Conservation (phyloP, 2,113 vertebrate species). For the Chlamydotis undulata region DNA sequence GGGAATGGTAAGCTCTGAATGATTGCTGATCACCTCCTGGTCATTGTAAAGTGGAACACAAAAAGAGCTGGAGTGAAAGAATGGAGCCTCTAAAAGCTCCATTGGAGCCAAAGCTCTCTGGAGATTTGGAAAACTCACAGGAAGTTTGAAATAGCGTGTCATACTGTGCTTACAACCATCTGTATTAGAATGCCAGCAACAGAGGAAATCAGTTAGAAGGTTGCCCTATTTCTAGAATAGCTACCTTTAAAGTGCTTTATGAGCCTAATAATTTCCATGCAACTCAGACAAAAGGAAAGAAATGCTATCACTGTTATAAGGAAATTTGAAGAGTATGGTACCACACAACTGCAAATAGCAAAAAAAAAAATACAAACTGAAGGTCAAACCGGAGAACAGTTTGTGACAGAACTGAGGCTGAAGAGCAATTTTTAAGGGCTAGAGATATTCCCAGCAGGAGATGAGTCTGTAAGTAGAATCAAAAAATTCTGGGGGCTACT, state of each 20-base stretch:
- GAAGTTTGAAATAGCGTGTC: constrained; percentile 36
- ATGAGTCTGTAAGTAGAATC: background rate
- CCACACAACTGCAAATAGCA: background rate
- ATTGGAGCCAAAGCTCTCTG: constrained; percentile 14
- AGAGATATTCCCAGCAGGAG: background rate
- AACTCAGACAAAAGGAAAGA: background rate
- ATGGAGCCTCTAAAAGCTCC: constrained; percentile 1
- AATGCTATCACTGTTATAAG: background rate
- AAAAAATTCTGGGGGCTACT: background rate
- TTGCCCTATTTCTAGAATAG: background rate
- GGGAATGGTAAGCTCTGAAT: background rate
- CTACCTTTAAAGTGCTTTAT: background rate
- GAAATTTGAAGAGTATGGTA: background rate
- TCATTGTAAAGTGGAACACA: constrained; percentile 2
- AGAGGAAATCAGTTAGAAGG: background rate
- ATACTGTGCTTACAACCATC: background rate
- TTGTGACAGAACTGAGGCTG: background rate
- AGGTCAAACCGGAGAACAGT: background rate
- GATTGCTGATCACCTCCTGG: constrained; percentile 3
- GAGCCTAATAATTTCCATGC: background rate
- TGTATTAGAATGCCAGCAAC: background rate
- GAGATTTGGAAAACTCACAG: constrained; percentile 4
- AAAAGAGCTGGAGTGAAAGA: constrained; percentile 15
- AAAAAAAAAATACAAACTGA: background rate
- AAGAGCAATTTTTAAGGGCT: constrained; percentile 20